Base-by-base conservation (phyloP, 2,888 invertebrate species). In the Neoascia interrupta region DNA sequence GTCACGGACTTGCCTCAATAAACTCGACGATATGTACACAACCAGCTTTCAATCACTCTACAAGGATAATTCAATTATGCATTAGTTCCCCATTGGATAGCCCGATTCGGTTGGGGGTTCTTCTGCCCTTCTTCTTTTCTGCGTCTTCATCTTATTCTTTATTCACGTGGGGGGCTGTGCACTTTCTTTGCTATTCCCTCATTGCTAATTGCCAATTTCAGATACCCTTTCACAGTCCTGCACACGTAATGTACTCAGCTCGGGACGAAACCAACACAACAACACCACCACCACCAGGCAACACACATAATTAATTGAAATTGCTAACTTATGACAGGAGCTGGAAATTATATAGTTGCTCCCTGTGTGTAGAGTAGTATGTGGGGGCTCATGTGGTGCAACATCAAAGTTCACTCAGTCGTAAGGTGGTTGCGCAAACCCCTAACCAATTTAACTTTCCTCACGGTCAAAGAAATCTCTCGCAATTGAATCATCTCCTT, bases 381-480 rank as follows among this genome's bases (percentile, higher is more conserved):
- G 34, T 41, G 41, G 23, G 16, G 39, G 13, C 31, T 31, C 3
- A n/a, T 58, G n/a, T 21, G 34, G 6, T 47, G 45, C 51, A 39
- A 58, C 72, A 69, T 69, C 61, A 69, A 69, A 69, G 58, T 41
- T 58, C 64, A 47, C 34, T 31, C 47, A 69, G 28, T 18, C 36
- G 36, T 34, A 53, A 28, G 23, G 51, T 41, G 19, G 31, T 34
- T 28, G 34, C 26, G 53, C 31, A 37, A 47, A 16, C 61, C 58
- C 18, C 56, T 43, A 64, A 58, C 64, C 64, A 76, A 70, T 70
- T 76, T 76, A 70, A 70, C 70, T 70, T 76, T 64, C 39, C 51
- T 70, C 72, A 66, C 64, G 79, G 79, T 73, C 73, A 73, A 73
- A 73, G 73, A 73, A 80, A 80, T 72, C 68, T 80, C 53, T 51